Percentiles rank a stretch among this genome's conserved stretches.
These are phyloP conservation scores for Sebastes miniatus DNA, from an alignment of 2,797 vertebrate genomes.

Conservation along the genomic window DNA sequence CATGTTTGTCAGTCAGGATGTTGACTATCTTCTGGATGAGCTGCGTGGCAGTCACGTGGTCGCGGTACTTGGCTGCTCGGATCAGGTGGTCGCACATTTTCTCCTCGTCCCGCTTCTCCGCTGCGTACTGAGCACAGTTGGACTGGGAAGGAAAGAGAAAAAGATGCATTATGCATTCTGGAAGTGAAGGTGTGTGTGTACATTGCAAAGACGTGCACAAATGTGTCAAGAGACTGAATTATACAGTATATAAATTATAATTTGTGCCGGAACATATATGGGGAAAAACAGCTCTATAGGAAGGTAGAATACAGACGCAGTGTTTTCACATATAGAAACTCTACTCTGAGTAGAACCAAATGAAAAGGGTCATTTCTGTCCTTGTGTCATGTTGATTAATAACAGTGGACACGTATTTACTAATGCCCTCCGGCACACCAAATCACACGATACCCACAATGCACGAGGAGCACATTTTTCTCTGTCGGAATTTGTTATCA, in stretches of 20 bases:
- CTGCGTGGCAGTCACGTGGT: conserved; percentile 94
- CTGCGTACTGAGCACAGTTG: conserved; percentile 92
- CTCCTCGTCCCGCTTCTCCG: conserved; percentile 96
- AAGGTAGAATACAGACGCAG: neutral
- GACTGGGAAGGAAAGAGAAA: conserved; percentile 80
- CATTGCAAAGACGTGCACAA: neutral
- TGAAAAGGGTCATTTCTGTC: conserved; percentile 81
- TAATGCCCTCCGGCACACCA: conserved; percentile 76
- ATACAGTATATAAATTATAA: neutral
- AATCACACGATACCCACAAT: conserved; percentile 78
- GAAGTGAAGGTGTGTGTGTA: neutral
- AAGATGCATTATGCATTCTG: neutral
- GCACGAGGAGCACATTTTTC: conserved; percentile 79
- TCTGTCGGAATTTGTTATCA: conserved; percentile 84
- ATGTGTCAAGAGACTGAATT: conserved; percentile 1
- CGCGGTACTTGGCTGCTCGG: conserved; percentile 94
- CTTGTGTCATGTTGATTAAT: conserved; percentile 85
- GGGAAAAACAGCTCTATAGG: neutral
- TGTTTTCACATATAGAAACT: conserved; percentile 51
- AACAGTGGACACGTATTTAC: conserved; percentile 82
- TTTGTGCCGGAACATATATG: neutral
- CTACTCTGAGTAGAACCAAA: conserved; percentile 67
- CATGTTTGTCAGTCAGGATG: conserved; percentile 97
- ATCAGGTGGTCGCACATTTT: conserved; percentile 99
- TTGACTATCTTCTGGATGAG: conserved; percentile 97